Percentiles rank a stretch among this genome's conserved stretches.
Evolutionary conservation across 2,797 vertebrate species (phyloP).

Genomic region (Intellagama lesueurii): DNA sequence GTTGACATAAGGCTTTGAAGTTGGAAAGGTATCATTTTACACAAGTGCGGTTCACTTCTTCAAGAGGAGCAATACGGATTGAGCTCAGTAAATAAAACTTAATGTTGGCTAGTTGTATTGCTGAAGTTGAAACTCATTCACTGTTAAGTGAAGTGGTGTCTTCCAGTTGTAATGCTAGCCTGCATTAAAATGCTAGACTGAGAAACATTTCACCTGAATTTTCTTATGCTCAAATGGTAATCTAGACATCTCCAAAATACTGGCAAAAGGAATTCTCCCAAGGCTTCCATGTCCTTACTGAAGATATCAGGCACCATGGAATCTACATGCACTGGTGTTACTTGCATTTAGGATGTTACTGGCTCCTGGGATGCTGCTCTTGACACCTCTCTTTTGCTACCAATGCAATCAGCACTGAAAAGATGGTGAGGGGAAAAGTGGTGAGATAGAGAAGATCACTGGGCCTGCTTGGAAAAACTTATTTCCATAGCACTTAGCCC

Average conservation of each 20-base stretch:
- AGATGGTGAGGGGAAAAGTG: neutral
- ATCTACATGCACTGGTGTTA: neutral
- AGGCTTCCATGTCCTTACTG: neutral
- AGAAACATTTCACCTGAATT: neutral
- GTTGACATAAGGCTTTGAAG: conserved; percentile 49
- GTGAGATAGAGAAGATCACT: neutral
- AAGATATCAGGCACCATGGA: neutral
- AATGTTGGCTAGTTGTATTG: neutral
- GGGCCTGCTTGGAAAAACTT: no score
- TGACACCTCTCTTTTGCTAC: neutral
- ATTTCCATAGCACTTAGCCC: neutral
- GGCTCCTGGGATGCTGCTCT: neutral
- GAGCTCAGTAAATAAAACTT: conserved; percentile 54
- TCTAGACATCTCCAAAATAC: neutral
- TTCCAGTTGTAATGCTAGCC: neutral
- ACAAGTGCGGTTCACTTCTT: neutral
- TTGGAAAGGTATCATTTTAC: conserved; percentile 24
- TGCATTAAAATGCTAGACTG: neutral
- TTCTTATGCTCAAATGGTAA: neutral
- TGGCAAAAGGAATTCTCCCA: neutral
- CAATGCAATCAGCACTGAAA: no score
- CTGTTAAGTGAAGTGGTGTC: neutral
- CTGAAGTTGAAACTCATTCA: neutral
- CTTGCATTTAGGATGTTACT: neutral
- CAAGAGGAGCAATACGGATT: conserved; percentile 46